Evolutionary conservation across 2,113 vertebrate genomes (phyloP), one percentile per base, ranked within the genome.

Genomic region (Gulo gulo): DNA sequence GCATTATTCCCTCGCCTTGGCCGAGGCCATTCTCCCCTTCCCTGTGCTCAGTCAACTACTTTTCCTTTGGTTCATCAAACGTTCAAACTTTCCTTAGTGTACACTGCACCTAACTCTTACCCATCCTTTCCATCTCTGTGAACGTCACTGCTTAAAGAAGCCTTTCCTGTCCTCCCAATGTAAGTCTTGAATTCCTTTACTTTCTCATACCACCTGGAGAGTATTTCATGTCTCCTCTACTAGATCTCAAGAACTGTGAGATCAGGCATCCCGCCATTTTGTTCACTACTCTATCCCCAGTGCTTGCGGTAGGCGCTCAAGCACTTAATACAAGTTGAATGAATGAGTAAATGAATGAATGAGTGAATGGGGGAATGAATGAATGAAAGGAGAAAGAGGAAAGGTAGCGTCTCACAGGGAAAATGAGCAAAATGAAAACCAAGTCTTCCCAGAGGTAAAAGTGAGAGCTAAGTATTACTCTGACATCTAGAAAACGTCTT

Each of bases 381-480:
- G 88, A 88, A 79, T 7, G 55, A 80, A 93, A 34, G 69, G 34
- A 84, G 14, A 79, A 95, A 39, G 45, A 74, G 21, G 0, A 82
- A 90, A 74, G 78, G 23, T n/a, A 80, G 42, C 55, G 83, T 59
- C 71, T 95, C 71, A 57, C 24, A 42, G 29, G 69, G 65, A 86
- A 91, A 96, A 88, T 55, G 45, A 91, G 45, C 23, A 61, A 89
- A 91, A 39, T 14, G 47, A 83, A 84, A 96, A 50, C n/a, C 84
- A 83, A 47, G 24, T 80, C 42, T 95, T 82, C 89, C 78, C 65
- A 83, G 42, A 93, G 69, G 67, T 84, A 83, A 81, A 52, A 47
- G 6, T 57, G 29, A 95, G 42, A 34, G 76, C 26, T 23, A 18
- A 16, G 16, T 50, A 4, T 81, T 76, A 63, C 24, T 42, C 59